phyloP scores from a whole-genome alignment of 2,888 invertebrate species.

The Rhyacophila evoluta region DNA sequence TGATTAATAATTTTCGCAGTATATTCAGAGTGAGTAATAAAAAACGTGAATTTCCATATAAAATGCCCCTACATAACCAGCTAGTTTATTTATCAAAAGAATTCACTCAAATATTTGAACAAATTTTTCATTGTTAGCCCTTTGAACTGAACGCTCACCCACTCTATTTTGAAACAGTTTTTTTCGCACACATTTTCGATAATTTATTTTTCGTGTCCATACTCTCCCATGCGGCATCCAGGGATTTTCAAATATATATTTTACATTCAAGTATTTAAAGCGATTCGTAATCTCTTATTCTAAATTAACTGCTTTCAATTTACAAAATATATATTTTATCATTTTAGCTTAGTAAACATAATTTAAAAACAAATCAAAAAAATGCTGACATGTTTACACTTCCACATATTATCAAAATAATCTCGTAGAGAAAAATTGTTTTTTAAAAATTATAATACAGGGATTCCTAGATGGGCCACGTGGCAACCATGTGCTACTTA shows the following conservation, averaged over 20 bases:
- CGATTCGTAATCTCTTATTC: no score
- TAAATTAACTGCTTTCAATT: no score
- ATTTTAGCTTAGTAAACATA: no score
- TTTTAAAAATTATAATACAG: no score
- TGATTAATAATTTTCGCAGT: constrained; percentile 13
- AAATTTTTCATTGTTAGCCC: constrained; percentile 18
- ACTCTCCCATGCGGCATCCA: neutral
- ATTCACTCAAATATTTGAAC: constrained; percentile 22
- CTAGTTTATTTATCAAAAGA: constrained; percentile 24
- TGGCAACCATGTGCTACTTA: no score
- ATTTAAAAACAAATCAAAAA: no score
- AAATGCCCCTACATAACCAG: neutral
- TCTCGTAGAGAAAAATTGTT: no score
- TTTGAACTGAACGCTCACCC: neutral
- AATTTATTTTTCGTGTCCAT: neutral
- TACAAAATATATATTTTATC: no score
- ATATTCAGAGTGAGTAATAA: neutral
- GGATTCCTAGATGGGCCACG: no score
- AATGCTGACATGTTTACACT: no score
- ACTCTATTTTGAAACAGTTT: constrained; percentile 12
- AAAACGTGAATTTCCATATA: constrained; percentile 7
- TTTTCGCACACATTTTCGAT: neutral
- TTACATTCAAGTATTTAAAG: no score
- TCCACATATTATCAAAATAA: no score
- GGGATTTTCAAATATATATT: neutral